phyloP scores from a whole-genome alignment of 2,113 vertebrate genomes.

The Austrofundulus limnaeus region DNA sequence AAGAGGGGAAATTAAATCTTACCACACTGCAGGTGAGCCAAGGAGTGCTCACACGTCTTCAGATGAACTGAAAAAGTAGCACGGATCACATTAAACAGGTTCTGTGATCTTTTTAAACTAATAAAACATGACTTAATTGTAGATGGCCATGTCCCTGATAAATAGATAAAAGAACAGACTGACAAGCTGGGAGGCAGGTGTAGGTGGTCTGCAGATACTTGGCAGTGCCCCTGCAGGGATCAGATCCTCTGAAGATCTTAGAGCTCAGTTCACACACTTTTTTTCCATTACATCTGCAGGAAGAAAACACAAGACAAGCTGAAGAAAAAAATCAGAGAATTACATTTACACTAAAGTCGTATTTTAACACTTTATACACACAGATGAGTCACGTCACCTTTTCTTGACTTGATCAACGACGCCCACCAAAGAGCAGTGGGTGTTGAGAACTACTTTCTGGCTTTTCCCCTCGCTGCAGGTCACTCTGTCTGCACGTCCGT shows the following conservation, averaged over 20 bases:
- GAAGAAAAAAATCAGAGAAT: too few relatives aligned
- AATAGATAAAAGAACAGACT: constrained; percentile 1
- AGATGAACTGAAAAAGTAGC: constrained; percentile 18
- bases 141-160: too few relatives aligned
- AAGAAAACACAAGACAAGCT: background rate
- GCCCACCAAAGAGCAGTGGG: background rate
- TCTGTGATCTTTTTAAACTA: background rate
- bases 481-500: constrained; percentile 20
- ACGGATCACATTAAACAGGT: background rate
- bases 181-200: constrained; percentile 38
- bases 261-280: constrained; percentile 16
- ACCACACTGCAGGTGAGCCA: constrained; percentile 45
- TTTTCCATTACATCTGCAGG: constrained; percentile 49
- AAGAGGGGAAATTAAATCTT: background rate
- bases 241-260: background rate
- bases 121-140: too few relatives aligned
- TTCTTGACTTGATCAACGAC: background rate
- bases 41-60: constrained; percentile 32
- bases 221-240: constrained; percentile 18
- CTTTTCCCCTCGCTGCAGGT: constrained; percentile 27
- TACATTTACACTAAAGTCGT: too few relatives aligned
- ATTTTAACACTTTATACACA: too few relatives aligned
- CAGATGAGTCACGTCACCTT: too few relatives aligned
- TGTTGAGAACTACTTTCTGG: background rate
- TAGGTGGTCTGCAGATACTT: constrained; percentile 52